These are phyloP conservation scores for Sternarchorhynchus goeldii DNA, from an alignment of 2,797 vertebrate genomes.

Conservation along the genomic window DNA sequence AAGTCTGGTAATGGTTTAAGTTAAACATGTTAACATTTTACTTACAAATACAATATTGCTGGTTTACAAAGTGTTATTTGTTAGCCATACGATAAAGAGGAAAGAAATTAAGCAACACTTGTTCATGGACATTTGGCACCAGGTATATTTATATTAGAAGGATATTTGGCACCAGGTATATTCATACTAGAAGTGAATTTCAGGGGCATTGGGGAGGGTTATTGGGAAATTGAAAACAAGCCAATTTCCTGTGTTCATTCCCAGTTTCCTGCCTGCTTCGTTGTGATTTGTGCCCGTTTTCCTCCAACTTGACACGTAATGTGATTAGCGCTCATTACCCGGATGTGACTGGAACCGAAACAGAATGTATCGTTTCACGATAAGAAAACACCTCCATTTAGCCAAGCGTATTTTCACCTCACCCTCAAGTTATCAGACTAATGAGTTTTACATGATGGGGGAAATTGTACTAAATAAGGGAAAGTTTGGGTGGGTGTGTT, in stretches of 20 bases:
- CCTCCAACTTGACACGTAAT: constrained; percentile 34
- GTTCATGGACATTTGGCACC: neutral
- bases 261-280: constrained; percentile 33
- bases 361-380: constrained; percentile 1
- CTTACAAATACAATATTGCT: no score
- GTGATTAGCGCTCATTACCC: constrained; percentile 43
- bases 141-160: neutral
- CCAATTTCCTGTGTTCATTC: constrained; percentile 29
- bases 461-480: constrained; percentile 4
- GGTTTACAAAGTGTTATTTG: neutral
- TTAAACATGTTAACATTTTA: no score
- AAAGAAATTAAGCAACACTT: neutral
- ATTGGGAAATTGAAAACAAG: constrained; percentile 41
- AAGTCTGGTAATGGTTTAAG: no score
- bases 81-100: neutral
- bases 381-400: constrained; percentile 22
- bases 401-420: constrained; percentile 14
- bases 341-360: constrained; percentile 27
- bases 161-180: neutral
- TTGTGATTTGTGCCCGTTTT: constrained; percentile 34
- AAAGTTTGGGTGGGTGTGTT: neutral
- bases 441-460: neutral
- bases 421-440: constrained; percentile 21
- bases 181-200: constrained; percentile 6
- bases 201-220: neutral